Evolutionary conservation across 2,113 vertebrate species (phyloP).

Genomic region (Eupsittula cactorum): DNA sequence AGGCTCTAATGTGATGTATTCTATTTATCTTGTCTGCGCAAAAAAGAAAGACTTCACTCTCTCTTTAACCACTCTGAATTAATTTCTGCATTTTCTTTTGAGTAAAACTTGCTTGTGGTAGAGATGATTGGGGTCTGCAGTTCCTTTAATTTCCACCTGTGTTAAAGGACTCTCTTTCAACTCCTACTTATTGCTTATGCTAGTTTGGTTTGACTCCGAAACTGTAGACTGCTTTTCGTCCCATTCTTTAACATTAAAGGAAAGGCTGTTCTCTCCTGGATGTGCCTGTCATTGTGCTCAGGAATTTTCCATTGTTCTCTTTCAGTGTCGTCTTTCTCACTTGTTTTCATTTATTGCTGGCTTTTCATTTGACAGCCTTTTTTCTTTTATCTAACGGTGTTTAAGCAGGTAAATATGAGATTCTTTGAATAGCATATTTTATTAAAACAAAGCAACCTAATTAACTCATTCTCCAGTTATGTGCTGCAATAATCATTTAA

Average conservation of each 20-base stretch:
- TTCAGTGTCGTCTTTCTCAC: neutral
- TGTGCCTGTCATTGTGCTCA: neutral
- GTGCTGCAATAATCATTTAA: slow-evolving; percentile 18
- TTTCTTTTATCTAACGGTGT: neutral
- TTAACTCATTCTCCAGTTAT: neutral
- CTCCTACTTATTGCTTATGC: neutral
- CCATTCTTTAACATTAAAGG: neutral
- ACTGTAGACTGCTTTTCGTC: neutral
- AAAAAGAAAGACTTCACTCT: neutral
- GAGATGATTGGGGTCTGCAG: neutral
- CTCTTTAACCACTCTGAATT: neutral
- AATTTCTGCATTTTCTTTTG: neutral
- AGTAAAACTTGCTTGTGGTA: neutral
- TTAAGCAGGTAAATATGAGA: neutral
- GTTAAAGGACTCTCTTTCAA: neutral
- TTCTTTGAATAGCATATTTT: slow-evolving; percentile 1
- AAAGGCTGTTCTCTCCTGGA: neutral
- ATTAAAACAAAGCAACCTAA: slow-evolving; percentile 12
- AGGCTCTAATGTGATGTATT: neutral
- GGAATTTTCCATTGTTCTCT: neutral
- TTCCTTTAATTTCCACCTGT: neutral
- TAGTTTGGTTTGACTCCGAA: neutral
- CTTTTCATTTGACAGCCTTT: neutral
- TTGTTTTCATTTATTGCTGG: neutral
- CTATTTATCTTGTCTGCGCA: neutral